These are phyloP conservation scores for Octopus sinensis DNA, from an alignment of 1,140 invertebrate species.

Conservation along the genomic window DNA sequence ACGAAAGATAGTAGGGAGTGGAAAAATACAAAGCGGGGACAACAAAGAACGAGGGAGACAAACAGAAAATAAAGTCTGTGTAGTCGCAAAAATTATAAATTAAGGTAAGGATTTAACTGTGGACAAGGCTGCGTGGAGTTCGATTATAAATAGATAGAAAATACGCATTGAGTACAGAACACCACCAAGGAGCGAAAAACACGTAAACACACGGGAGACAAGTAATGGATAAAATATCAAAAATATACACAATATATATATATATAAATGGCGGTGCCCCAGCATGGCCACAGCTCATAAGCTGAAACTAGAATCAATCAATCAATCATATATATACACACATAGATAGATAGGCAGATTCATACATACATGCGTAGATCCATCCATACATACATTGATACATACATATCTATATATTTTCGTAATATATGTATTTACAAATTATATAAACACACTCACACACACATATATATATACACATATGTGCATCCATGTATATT, in stretches of 20 bases:
- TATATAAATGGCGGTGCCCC: no score
- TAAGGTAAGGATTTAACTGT: no score
- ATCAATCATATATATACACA: neutral
- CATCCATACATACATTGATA: neutral
- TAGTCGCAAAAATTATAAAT: neutral
- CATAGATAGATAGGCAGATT: neutral
- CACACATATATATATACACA: neutral
- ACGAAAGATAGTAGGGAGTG: neutral
- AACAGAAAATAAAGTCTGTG: neutral
- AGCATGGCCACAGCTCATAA: no score
- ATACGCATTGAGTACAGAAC: no score
- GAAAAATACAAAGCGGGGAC: neutral
- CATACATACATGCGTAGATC: neutral
- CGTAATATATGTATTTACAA: neutral
- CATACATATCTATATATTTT: neutral
- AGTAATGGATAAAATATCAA: no score
- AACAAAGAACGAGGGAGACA: neutral
- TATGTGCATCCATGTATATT: neutral
- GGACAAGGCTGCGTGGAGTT: no score
- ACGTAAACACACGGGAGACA: no score
- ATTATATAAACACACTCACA: neutral
- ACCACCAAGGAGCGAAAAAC: no score
- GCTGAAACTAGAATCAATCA: no score
- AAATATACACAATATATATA: neutral
- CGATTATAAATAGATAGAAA: no score